Evolutionary conservation across 2,797 vertebrate species (phyloP).

Genomic region (Silurus aristotelis): DNA sequence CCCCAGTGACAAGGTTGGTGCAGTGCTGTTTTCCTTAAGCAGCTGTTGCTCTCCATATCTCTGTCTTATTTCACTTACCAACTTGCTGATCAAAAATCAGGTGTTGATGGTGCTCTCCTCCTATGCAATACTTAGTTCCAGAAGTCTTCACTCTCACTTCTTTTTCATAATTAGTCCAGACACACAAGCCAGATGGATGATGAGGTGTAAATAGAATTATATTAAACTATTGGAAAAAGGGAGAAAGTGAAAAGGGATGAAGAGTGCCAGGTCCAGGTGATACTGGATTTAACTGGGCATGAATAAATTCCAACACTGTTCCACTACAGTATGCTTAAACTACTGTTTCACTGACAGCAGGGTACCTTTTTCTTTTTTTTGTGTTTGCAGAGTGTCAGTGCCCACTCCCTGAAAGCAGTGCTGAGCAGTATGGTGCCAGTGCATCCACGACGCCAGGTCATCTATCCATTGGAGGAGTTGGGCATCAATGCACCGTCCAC

Average conservation of each 20-base stretch:
- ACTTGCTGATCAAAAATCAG: neutral
- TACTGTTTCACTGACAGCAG: neutral
- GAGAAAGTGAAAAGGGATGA: neutral
- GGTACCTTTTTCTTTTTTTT: constrained; percentile 38
- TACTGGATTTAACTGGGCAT: neutral
- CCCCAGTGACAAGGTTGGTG: constrained; percentile 74
- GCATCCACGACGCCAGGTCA: constrained; percentile 88
- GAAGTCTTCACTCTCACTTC: constrained; percentile 57
- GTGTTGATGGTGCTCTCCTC: neutral
- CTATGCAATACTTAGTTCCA: constrained; percentile 57
- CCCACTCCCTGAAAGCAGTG: constrained; percentile 82
- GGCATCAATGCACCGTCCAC: constrained; percentile 84
- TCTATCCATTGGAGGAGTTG: constrained; percentile 91
- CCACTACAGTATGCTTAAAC: neutral
- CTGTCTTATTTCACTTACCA: neutral
- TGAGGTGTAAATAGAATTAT: constrained; percentile 63
- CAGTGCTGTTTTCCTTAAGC: neutral
- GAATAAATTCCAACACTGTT: constrained; percentile 1
- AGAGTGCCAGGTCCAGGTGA: constrained; percentile 2
- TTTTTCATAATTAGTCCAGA: constrained; percentile 62
- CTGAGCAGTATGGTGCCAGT: constrained; percentile 88
- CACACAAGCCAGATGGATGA: constrained; percentile 56
- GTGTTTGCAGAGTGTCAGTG: constrained; percentile 78
- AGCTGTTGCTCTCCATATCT: neutral
- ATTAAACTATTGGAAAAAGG: constrained; percentile 10